Base-by-base conservation (phyloP, 2,888 invertebrate genomes). In the Dicyrtomina minuta region DNA sequence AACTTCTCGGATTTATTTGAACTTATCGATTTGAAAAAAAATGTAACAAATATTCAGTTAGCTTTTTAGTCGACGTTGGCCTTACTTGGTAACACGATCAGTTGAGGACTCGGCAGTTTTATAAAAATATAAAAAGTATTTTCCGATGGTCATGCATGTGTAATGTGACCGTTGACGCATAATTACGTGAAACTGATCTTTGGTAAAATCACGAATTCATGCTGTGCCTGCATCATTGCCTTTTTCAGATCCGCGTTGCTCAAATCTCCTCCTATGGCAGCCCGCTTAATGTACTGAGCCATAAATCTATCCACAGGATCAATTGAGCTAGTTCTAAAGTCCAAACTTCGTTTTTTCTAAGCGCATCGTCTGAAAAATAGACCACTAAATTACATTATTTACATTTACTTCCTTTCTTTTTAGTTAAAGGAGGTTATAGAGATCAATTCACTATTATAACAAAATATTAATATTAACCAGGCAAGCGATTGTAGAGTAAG, bases 11-110 rank as follows among this genome's bases (percentile, higher is more conserved):
- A 91, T 82, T 81, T 92, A 92, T 68, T 85, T 84, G 65, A 87
- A 88, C 80, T 93, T 92, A 77, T 90, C 90, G 75, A 92, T 87
- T 77, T 89, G 88, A 72, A 91, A 83, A n/a, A n/a, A 1, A 61
- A 33, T 33, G 8, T 8, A 33, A 49, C 17, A 49, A 49, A 49
- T 49, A 1, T 13, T 17, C 17, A n/a, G 17, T 46, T 22, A n/a
- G 6, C 15, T n/a, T n/a, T n/a, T n/a, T n/a, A n/a, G n/a, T n/a
- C n/a, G n/a, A n/a, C n/a, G n/a, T n/a, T n/a, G n/a, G n/a, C n/a
- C n/a, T n/a, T n/a, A n/a, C n/a, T n/a, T n/a, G n/a, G n/a, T n/a
- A n/a, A n/a, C n/a, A n/a, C n/a, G n/a, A n/a, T n/a, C n/a, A n/a
- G n/a, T n/a, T n/a, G n/a, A n/a, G n/a, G n/a, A n/a, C n/a, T n/a